phyloP scores from a whole-genome alignment of 2,797 vertebrate genomes.

The Eupleurogrammus muticus region DNA sequence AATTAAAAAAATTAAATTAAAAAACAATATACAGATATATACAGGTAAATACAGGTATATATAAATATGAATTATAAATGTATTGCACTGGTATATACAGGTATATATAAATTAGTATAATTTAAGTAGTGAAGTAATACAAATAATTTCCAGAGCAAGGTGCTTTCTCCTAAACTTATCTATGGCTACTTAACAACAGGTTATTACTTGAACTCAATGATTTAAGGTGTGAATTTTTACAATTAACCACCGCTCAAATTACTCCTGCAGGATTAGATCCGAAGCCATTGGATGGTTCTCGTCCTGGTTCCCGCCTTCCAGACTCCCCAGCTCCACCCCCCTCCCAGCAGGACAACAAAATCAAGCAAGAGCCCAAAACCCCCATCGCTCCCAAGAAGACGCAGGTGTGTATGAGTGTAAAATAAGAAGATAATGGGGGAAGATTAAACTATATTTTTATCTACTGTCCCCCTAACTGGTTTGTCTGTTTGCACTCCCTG shows the following conservation, averaged over 20 bases:
- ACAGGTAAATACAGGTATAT: no score
- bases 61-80: no score
- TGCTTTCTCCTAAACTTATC: background rate
- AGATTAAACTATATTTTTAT: background rate
- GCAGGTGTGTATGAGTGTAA: slow-evolving; percentile 57
- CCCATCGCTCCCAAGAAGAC: slow-evolving; percentile 90
- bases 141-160: background rate
- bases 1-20: no score
- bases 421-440: background rate
- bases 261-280: slow-evolving; percentile 82
- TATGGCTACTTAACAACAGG: background rate
- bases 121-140: background rate
- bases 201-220: background rate
- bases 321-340: slow-evolving; percentile 81
- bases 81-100: no score
- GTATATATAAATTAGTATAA: no score
- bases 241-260: background rate
- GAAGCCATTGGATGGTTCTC: slow-evolving; percentile 85
- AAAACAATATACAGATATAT: no score
- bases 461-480: background rate
- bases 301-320: slow-evolving; percentile 83
- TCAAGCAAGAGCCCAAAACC: slow-evolving; percentile 91
- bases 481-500: background rate
- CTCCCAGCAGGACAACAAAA: slow-evolving; percentile 85
- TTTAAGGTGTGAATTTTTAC: background rate